These are phyloP conservation scores for Apocheima hispidaria DNA, from an alignment of 2,888 invertebrate species.

Conservation along the genomic window DNA sequence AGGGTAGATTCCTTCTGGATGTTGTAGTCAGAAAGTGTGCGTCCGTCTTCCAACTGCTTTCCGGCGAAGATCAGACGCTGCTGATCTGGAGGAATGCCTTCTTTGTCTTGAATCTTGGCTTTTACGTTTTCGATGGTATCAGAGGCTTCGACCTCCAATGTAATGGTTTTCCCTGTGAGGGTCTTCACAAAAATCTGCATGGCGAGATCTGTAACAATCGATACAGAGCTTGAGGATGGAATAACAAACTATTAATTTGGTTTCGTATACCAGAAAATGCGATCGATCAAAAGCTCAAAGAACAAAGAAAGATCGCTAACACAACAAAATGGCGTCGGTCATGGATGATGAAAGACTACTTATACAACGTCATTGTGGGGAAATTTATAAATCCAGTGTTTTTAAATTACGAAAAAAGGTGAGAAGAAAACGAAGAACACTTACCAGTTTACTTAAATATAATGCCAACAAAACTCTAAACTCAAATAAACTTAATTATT, in stretches of 20 bases:
- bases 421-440: neutral
- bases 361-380: slow-evolving; percentile 45
- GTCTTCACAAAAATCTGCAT: slow-evolving; percentile 75
- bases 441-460: slow-evolving; percentile 19
- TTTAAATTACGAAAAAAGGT: slow-evolving; percentile 9
- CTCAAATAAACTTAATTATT: no score
- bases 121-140: slow-evolving; percentile 75
- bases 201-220: slow-evolving; percentile 67
- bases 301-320: slow-evolving; percentile 75
- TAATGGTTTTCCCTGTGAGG: slow-evolving; percentile 62
- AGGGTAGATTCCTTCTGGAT: slow-evolving; percentile 74
- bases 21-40: slow-evolving; percentile 71
- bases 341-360: slow-evolving; percentile 5
- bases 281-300: slow-evolving; percentile 49
- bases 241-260: slow-evolving; percentile 57
- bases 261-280: slow-evolving; percentile 34
- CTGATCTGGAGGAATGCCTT: slow-evolving; percentile 73
- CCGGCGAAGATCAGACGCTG: slow-evolving; percentile 72
- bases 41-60: slow-evolving; percentile 70
- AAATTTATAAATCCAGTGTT: neutral
- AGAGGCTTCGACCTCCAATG: slow-evolving; percentile 68
- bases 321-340: slow-evolving; percentile 81
- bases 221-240: slow-evolving; percentile 47
- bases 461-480: neutral
- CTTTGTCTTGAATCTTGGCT: slow-evolving; percentile 73